These are phyloP conservation scores for Nomada lathburiana DNA, from an alignment of 2,888 invertebrate genomes.

Conservation along the genomic window DNA sequence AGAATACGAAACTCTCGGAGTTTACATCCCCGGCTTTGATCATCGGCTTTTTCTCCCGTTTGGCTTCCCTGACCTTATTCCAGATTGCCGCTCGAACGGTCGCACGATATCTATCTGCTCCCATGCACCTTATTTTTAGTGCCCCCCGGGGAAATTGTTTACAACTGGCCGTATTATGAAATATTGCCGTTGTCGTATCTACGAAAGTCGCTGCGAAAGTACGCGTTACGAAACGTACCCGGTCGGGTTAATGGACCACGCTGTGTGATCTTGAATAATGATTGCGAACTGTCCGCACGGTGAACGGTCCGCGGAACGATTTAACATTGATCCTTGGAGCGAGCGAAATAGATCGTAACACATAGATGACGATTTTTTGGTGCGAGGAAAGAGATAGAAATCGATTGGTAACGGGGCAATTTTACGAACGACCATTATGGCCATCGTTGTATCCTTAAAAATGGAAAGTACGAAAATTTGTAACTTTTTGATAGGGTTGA, in stretches of 20 bases:
- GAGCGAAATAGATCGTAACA: background rate
- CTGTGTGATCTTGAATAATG: slow-evolving; percentile 57
- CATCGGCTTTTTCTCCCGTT: slow-evolving; percentile 55
- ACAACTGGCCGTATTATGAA: slow-evolving; percentile 58
- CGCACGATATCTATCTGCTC: slow-evolving; percentile 42
- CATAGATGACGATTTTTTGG: background rate
- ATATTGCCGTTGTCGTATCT: slow-evolving; percentile 55
- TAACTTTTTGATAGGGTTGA: background rate
- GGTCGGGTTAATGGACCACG: slow-evolving; percentile 41
- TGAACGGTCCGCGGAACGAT: background rate
- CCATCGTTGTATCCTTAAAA: background rate
- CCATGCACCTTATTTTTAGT: slow-evolving; percentile 51
- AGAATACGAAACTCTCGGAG: slow-evolving; percentile 30
- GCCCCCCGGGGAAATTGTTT: slow-evolving; percentile 59
- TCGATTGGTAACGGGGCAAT: background rate
- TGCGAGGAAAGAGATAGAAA: too few species aligned
- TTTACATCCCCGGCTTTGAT: slow-evolving; percentile 36
- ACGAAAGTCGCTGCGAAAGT: slow-evolving; percentile 52
- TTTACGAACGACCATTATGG: background rate
- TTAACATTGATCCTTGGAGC: slow-evolving; percentile 17
- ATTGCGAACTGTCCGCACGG: slow-evolving; percentile 21
- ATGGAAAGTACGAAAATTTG: background rate
- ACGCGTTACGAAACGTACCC: slow-evolving; percentile 25
- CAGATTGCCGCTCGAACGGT: slow-evolving; percentile 58
- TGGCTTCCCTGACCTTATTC: slow-evolving; percentile 77